phyloP scores from a whole-genome alignment of 2,888 invertebrate genomes.

The Drosophila mayaguana region DNA sequence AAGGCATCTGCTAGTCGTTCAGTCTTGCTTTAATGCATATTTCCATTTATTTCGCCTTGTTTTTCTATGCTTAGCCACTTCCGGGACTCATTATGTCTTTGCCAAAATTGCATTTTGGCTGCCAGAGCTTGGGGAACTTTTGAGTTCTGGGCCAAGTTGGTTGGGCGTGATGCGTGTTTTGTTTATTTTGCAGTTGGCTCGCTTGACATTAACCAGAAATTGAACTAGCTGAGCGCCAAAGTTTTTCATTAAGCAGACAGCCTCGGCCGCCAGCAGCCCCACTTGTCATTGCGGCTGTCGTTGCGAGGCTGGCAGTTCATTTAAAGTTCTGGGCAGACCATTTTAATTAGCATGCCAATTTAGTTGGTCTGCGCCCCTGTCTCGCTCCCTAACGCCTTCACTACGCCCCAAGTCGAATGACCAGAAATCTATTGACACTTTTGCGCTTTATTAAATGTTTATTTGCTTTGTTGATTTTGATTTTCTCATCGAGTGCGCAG shows the following conservation, averaged over 20 bases:
- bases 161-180: constrained; percentile 38
- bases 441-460: constrained; percentile 75
- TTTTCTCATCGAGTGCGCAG: constrained; percentile 71
- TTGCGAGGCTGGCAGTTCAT: constrained; percentile 70
- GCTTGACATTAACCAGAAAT: constrained; percentile 57
- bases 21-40: neutral
- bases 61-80: constrained; percentile 55
- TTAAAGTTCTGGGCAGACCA: constrained; percentile 64
- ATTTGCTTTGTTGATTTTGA: constrained; percentile 79
- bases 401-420: constrained; percentile 24
- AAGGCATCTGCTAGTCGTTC: neutral
- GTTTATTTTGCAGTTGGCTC: constrained; percentile 43
- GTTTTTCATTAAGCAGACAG: constrained; percentile 62
- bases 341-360: constrained; percentile 72
- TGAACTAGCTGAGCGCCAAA: constrained; percentile 54
- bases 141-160: constrained; percentile 52
- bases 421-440: constrained; percentile 75
- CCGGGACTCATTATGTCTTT: constrained; percentile 67
- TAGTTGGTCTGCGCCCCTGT: constrained; percentile 7
- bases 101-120: constrained; percentile 48
- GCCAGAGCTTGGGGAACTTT: constrained; percentile 45
- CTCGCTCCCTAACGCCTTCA: neutral
- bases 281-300: constrained; percentile 52
- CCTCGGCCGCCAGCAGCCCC: constrained; percentile 1
- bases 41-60: constrained; percentile 44